phyloP scores from a whole-genome alignment of 2,797 vertebrate genomes.

The Fundulus diaphanus region DNA sequence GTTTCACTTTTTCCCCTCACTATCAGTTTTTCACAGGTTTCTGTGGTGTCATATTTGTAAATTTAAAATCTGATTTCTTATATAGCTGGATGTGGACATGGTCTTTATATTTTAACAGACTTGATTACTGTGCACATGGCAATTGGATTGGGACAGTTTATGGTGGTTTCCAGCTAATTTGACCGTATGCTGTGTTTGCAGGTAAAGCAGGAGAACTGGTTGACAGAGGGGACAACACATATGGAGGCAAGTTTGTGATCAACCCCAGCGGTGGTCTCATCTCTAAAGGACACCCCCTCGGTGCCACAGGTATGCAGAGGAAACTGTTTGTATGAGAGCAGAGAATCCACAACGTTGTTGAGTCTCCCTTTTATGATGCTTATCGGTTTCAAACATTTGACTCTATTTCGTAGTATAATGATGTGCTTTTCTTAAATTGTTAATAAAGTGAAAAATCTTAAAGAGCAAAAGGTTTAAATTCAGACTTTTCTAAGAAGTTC shows the following conservation, averaged over 20 bases:
- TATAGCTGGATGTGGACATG: no score
- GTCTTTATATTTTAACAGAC: no score
- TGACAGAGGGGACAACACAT: conserved; percentile 96
- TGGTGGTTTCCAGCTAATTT: neutral
- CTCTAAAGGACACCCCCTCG: conserved; percentile 96
- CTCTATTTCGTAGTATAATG: no score
- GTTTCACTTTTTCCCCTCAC: no score
- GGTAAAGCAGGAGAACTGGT: conserved; percentile 91
- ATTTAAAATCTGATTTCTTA: no score
- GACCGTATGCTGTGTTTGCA: conserved; percentile 50
- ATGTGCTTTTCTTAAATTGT: no score
- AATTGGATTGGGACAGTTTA: no score
- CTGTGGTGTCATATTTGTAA: no score
- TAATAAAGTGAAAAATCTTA: no score
- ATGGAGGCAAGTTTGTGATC: conserved; percentile 95
- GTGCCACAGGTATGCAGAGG: conserved; percentile 91
- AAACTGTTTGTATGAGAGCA: neutral
- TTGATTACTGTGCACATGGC: no score
- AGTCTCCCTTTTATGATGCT: neutral
- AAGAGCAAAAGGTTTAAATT: neutral
- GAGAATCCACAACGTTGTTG: neutral
- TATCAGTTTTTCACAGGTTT: no score
- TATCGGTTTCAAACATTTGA: neutral
- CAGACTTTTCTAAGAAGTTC: neutral
- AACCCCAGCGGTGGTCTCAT: conserved; percentile 98